Conservation (phyloP, 1,140 invertebrate genomes). For the Yoshiicerus persimilis region DNA sequence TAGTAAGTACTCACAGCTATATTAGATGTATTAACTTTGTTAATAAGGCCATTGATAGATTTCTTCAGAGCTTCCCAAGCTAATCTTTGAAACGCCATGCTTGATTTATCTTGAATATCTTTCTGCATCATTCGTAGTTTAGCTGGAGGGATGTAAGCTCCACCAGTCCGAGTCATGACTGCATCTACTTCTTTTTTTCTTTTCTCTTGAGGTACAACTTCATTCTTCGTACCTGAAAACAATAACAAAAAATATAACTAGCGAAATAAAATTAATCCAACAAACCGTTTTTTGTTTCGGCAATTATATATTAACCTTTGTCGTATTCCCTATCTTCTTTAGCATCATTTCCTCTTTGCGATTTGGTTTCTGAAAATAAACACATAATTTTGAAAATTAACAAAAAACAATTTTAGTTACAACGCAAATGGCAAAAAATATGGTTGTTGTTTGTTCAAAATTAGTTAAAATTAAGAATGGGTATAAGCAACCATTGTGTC, state of each 20-base stretch:
- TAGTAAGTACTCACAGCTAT: constrained; percentile 60
- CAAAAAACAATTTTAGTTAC: too few species aligned
- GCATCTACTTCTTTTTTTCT: constrained; percentile 69
- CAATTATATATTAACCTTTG: neutral
- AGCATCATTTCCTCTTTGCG: too few species aligned
- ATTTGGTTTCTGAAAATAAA: neutral
- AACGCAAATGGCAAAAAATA: too few species aligned
- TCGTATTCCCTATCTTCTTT: neutral
- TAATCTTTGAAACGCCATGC: constrained; percentile 89
- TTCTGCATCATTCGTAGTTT: constrained; percentile 92
- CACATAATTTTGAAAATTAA: too few species aligned
- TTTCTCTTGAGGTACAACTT: constrained; percentile 29
- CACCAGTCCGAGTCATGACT: constrained; percentile 83
- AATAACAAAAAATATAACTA: too few species aligned
- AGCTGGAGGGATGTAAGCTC: constrained; percentile 98
- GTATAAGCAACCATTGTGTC: neutral
- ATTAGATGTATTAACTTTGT: constrained; percentile 96
- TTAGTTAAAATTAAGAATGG: too few species aligned
- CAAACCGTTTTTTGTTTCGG: too few species aligned
- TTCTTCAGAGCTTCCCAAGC: constrained; percentile 99
- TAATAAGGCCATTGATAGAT: constrained; percentile 97
- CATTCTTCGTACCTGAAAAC: neutral
- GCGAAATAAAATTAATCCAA: too few species aligned
- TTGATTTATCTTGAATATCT: constrained; percentile 88
- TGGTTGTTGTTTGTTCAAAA: too few species aligned